Conservation (phyloP, 2,888 invertebrate genomes). For the Nomada ruficornis region DNA sequence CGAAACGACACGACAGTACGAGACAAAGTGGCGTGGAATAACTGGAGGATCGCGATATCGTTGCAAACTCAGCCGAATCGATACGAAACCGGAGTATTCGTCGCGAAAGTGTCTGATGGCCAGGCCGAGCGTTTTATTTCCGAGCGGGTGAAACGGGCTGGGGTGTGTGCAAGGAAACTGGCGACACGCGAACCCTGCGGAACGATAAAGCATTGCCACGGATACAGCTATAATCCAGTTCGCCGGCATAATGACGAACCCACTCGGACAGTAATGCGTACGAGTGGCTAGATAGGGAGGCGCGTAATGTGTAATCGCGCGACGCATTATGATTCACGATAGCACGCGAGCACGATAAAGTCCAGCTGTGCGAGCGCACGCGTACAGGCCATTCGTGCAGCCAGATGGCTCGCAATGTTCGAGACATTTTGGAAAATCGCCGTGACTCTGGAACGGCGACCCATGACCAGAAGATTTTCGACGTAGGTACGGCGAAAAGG, state of each 20-base stretch:
- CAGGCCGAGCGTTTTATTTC: slow-evolving; percentile 47
- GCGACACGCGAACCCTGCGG: slow-evolving; percentile 21
- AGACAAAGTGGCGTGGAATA: slow-evolving; percentile 1
- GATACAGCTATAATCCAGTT: slow-evolving; percentile 59
- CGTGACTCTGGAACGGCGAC: slow-evolving; percentile 40
- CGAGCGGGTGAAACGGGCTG: neutral
- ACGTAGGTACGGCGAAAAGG: too few relatives aligned
- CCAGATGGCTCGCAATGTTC: neutral
- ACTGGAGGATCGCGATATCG: neutral
- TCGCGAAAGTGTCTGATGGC: slow-evolving; percentile 35
- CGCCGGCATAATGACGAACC: slow-evolving; percentile 63
- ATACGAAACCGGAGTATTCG: slow-evolving; percentile 18
- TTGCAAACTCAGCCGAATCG: slow-evolving; percentile 33
- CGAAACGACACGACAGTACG: neutral
- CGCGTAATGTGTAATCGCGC: slow-evolving; percentile 68
- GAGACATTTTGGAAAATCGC: slow-evolving; percentile 42
- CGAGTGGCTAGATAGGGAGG: slow-evolving; percentile 62
- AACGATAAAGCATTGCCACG: slow-evolving; percentile 51
- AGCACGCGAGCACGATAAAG: slow-evolving; percentile 66
- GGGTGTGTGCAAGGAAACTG: neutral
- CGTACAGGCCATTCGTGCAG: neutral
- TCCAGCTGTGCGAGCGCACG: slow-evolving; percentile 34
- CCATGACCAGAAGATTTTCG: slow-evolving; percentile 2
- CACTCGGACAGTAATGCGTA: slow-evolving; percentile 61
- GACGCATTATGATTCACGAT: slow-evolving; percentile 68